These are phyloP conservation scores for Alauda arvensis DNA, from an alignment of 2,797 vertebrate genomes.

Conservation along the genomic window DNA sequence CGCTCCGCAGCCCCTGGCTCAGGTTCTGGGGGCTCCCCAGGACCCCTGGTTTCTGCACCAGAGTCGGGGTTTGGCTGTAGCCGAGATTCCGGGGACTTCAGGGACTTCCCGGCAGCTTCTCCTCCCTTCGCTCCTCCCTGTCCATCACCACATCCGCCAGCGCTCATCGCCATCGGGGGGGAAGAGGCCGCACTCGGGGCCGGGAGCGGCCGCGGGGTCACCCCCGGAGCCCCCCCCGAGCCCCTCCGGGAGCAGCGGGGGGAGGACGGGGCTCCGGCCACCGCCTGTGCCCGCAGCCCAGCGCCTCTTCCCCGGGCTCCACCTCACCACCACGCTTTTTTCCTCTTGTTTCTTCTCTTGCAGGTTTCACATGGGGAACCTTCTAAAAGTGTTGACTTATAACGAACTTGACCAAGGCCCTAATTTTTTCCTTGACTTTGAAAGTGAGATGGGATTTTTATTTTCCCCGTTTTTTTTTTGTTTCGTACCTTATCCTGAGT, in stretches of 20 bases:
- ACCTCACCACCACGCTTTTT: constrained; percentile 59
- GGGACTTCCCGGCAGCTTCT: background rate
- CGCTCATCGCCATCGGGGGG: constrained; percentile 45
- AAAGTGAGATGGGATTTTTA: constrained; percentile 89
- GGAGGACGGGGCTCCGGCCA: background rate
- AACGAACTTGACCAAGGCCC: constrained; percentile 94
- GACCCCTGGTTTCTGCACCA: background rate
- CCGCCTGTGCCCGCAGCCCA: background rate
- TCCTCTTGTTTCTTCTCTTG: constrained; percentile 85
- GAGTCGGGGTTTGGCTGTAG: background rate
- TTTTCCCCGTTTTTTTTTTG: constrained; percentile 46
- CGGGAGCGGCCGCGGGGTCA: background rate
- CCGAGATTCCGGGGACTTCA: background rate
- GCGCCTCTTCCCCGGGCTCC: constrained; percentile 29
- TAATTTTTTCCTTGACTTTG: constrained; percentile 98
- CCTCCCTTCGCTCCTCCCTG: constrained; percentile 23
- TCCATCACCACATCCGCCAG: constrained; percentile 44
- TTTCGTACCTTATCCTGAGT: constrained; percentile 64
- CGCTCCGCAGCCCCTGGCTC: background rate
- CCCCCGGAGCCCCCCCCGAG: background rate
- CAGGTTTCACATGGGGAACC: constrained; percentile 95
- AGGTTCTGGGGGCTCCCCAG: background rate
- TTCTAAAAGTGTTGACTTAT: constrained; percentile 96
- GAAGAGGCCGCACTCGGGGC: constrained; percentile 38
- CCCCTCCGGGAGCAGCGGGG: background rate